Evolutionary conservation across 2,888 invertebrate genomes (phyloP), one percentile per base, ranked within the genome.

Genomic region (Scaptomyza reducta): DNA sequence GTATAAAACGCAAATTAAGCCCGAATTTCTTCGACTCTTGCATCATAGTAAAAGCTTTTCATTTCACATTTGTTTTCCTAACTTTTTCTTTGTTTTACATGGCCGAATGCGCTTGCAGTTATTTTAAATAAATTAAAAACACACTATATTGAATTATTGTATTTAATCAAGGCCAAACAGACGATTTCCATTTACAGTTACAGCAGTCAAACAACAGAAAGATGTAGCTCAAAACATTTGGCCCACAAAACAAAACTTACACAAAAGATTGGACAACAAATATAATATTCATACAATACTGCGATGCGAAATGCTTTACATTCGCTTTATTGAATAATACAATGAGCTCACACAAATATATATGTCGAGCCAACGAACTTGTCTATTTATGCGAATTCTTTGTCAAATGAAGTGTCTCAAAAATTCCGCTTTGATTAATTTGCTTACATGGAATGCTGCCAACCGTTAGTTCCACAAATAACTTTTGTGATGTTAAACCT

Each of bases 161-260:
- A 51, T 53, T 56, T 41, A 67, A 77, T 77, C 73, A 79, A 79
- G 73, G 70, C 70, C 74, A 77, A 31, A 50, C 51, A 44, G 74
- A 65, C 29, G 74, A 78, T 77, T 88, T 84, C 89, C 67, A 67
- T 87, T 79, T 71, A 82, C 79, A 79, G 79, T 87, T 82, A 65
- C 59, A 64, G 53, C 60, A 22, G 67, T 44, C 45, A 56, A 63
- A 69, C 35, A 74, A 62, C 53, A 58, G 54, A 47, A 38, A 47
- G 25, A 51, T 64, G 65, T 65, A 50, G 50, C 72, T 31, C 18
- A 51, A 51, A 44, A 35, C 35, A 29, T 33, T 54, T 66, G 67
- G 13, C 55, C 25, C 33, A 55, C 16, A 56, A 60, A 65, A 51
- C 53, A 47, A 33, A 33, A 56, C 4, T 13, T 31, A 53, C 25